Conservation (phyloP, 2,113 vertebrate species). For the Chloropsis hardwickii region DNA sequence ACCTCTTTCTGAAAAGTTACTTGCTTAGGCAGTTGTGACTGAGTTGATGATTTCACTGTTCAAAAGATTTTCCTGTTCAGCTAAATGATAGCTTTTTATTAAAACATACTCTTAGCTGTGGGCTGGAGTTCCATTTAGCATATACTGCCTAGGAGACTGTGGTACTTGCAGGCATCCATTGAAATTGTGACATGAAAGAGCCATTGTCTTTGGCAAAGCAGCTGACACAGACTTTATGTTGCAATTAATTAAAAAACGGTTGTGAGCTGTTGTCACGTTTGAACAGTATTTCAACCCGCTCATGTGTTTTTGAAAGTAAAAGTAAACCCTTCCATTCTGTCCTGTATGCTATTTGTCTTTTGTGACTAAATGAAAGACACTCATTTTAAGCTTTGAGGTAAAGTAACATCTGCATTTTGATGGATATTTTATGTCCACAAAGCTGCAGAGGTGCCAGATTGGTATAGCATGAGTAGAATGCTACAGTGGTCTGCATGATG, state of each 20-base stretch:
- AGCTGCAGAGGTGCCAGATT: not conserved
- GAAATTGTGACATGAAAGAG: slow-evolving; percentile 37
- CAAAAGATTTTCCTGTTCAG: not conserved
- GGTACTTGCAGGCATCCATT: not conserved
- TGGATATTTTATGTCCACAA: not conserved
- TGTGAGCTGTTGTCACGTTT: not conserved
- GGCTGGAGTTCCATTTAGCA: not conserved
- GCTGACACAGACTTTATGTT: not conserved
- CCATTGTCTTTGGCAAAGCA: slow-evolving; percentile 38
- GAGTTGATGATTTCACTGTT: not conserved
- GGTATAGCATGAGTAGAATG: not conserved
- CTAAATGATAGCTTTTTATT: not conserved
- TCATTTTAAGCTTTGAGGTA: not conserved
- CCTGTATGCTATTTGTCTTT: not conserved
- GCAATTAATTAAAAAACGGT: not conserved
- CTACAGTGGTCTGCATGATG: not conserved
- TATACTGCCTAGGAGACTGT: not conserved
- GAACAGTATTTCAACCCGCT: not conserved
- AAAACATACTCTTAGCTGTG: not conserved
- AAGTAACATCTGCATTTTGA: not conserved
- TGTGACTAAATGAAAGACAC: not conserved
- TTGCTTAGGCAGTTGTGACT: not conserved
- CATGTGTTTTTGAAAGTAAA: not conserved
- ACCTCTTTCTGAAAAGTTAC: not conserved
- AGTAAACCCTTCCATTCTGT: not conserved